Conservation (phyloP, 2,888 invertebrate genomes). For the Odontothrips loti region DNA sequence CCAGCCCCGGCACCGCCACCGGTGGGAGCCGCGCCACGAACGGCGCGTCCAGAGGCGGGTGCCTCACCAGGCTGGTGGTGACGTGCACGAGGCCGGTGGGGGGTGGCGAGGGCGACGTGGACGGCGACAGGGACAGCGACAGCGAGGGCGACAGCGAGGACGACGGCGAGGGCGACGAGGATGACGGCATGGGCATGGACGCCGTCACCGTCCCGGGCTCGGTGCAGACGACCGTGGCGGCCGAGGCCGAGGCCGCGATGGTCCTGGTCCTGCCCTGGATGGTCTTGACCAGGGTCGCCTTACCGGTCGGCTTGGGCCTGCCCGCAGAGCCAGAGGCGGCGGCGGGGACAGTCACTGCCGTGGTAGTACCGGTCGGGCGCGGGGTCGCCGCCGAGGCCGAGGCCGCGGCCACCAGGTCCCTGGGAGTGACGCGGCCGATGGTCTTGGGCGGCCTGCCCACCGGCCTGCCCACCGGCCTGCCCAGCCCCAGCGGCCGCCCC, state of each 20-base stretch:
- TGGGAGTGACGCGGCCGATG: not conserved
- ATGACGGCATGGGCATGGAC: not conserved
- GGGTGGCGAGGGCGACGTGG: not conserved
- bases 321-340: not conserved
- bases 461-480: not conserved
- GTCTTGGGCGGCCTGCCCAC: not conserved
- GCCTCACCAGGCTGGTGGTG: conserved; percentile 14
- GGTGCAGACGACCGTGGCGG: not conserved
- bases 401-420: not conserved
- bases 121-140: not conserved
- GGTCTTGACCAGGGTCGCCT: conserved; percentile 8
- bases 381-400: not conserved
- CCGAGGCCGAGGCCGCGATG: not conserved
- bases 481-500: not conserved
- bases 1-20: too few species aligned
- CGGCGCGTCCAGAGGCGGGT: not conserved
- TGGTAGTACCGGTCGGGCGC: not conserved
- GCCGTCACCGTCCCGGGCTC: not conserved
- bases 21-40: not conserved
- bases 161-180: not conserved
- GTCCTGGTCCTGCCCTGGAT: not conserved
- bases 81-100: not conserved
- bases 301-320: not conserved
- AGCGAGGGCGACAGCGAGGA: not conserved
- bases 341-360: not conserved